A percentile compares a stretch with the other conserved stretches of the same genome.
These are phyloP conservation scores for Drosophila pruinosa DNA, from an alignment of 1,140 invertebrate species.

Conservation along the genomic window DNA sequence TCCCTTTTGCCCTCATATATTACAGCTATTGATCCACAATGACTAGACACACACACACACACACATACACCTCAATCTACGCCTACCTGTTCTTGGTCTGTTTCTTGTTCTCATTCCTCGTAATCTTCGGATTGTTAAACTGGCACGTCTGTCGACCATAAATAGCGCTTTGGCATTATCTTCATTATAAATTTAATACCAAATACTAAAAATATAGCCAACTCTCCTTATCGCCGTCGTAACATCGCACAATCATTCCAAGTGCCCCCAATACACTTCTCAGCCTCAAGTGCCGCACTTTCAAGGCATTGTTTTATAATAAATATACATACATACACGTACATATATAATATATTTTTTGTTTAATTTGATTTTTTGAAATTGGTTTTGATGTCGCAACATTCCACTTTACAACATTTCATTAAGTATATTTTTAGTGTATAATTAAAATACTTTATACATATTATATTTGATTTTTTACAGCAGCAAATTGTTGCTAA, in stretches of 20 bases:
- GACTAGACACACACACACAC: neutral
- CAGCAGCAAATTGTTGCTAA: no score
- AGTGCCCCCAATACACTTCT: neutral
- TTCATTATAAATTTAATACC: slow-evolving; percentile 35
- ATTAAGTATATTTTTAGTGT: no score
- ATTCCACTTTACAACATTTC: no score
- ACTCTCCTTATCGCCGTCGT: neutral
- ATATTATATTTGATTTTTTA: no score
- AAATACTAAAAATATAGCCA: neutral
- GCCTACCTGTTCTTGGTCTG: slow-evolving; percentile 53
- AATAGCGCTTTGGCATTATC: slow-evolving; percentile 19
- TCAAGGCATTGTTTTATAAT: no score
- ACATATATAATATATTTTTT: no score
- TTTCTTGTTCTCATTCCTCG: slow-evolving; percentile 9
- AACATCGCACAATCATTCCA: neutral
- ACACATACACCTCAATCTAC: neutral
- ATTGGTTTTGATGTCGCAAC: no score
- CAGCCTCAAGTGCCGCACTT: neutral
- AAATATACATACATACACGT: no score
- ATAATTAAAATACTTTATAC: no score
- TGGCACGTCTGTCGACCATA: slow-evolving; percentile 9
- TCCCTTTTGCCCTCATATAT: slow-evolving; percentile 41
- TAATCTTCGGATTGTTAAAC: slow-evolving; percentile 10
- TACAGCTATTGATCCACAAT: slow-evolving; percentile 1
- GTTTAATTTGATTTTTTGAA: no score